phyloP scores from a whole-genome alignment of 1,140 invertebrate species.

The Drosophila quadrilineata region DNA sequence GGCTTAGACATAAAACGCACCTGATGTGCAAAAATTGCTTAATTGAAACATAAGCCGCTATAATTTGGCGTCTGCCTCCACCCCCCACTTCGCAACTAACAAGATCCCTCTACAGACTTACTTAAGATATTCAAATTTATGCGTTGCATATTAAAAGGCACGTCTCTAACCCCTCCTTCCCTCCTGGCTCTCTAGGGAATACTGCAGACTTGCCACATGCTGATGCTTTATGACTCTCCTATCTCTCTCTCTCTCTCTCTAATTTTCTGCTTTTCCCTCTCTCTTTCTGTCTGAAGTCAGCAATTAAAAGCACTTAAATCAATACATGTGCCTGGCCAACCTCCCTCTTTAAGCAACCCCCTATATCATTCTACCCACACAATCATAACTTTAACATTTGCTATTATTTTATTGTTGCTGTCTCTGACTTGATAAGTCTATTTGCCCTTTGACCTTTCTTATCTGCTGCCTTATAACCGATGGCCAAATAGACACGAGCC shows the following conservation, averaged over 20 bases:
- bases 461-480: constrained; percentile 10
- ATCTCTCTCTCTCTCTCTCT: neutral
- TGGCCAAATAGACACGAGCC: constrained; percentile 15
- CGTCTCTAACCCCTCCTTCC: constrained; percentile 31
- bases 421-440: neutral
- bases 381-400: constrained; percentile 17
- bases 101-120: constrained; percentile 29
- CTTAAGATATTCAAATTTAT: constrained; percentile 70
- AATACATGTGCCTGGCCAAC: no score
- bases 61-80: constrained; percentile 46
- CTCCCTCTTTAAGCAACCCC: no score
- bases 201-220: no score
- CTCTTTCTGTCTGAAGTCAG: constrained; percentile 38
- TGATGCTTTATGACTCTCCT: neutral
- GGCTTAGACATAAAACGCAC: constrained; percentile 63
- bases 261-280: constrained; percentile 1
- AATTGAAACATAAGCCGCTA: constrained; percentile 77
- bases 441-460: neutral
- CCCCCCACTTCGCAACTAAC: neutral
- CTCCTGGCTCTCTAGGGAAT: neutral
- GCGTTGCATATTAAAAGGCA: constrained; percentile 59
- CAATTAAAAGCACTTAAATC: constrained; percentile 71
- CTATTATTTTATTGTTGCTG: constrained; percentile 11
- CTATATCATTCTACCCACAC: constrained; percentile 1
- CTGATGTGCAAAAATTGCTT: constrained; percentile 76